Percentiles rank a stretch among this genome's conserved stretches.
Conservation (phyloP, 2,888 invertebrate genomes). For the Holacanthella duospinosa region DNA sequence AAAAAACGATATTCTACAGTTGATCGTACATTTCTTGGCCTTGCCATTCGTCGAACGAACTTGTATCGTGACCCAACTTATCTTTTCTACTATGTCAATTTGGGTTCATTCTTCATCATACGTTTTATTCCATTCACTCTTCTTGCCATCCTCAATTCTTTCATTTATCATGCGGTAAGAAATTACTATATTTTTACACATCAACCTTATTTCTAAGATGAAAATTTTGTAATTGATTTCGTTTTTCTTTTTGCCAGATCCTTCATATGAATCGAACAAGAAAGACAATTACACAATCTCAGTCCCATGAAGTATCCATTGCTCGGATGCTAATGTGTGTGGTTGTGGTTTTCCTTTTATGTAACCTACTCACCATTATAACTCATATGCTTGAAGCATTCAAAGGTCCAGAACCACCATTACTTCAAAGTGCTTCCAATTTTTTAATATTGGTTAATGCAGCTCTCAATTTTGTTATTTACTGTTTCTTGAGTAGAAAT, state of each 20-base stretch:
- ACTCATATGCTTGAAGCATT: not conserved
- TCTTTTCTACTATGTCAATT: not conserved
- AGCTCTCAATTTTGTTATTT: conserved; percentile 1
- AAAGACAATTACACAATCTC: not conserved
- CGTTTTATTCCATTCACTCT: not conserved
- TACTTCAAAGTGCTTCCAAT: not conserved
- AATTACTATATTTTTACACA: not conserved
- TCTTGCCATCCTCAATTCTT: not conserved
- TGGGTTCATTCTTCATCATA: not conserved
- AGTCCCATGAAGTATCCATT: not conserved
- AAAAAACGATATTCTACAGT: not conserved
- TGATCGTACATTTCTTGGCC: not conserved
- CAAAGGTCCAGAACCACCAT: not conserved
- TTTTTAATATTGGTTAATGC: not conserved
- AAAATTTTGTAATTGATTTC: not conserved
- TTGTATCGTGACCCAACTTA: not conserved
- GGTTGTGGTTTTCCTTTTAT: not conserved
- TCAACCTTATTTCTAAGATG: not conserved
- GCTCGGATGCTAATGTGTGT: not conserved
- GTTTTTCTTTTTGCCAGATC: not conserved
- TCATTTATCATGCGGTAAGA: not conserved
- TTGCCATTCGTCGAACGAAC: not conserved
- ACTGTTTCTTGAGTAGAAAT: not conserved
- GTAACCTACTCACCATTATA: not conserved
- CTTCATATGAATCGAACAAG: not conserved